Conservation (phyloP, 1,140 invertebrate genomes). For the Atta cephalotes region DNA sequence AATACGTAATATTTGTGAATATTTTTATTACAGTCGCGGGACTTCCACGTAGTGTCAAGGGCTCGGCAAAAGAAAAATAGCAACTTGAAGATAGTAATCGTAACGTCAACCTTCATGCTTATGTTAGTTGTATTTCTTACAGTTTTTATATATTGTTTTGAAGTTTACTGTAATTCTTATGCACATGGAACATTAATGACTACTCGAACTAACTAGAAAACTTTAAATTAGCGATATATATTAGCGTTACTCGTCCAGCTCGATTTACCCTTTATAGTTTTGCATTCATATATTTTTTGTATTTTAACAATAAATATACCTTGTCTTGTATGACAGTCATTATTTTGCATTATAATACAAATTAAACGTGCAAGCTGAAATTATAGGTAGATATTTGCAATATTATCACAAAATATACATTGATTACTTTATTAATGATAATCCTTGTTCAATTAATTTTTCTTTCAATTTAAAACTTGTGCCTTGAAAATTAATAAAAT, state of each 20-base stretch:
- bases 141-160: slow-evolving; percentile 57
- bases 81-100: slow-evolving; percentile 4
- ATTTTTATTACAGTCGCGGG: slow-evolving; percentile 66
- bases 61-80: slow-evolving; percentile 54
- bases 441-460: no score
- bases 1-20: slow-evolving; percentile 16
- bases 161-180: slow-evolving; percentile 11
- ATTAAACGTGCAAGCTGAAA: no score
- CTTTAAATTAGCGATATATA: background rate
- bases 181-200: slow-evolving; percentile 13
- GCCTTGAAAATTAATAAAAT: no score
- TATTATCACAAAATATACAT: no score
- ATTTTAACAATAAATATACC: no score
- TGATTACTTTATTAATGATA: no score
- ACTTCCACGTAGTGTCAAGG: slow-evolving; percentile 64
- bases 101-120: slow-evolving; percentile 31
- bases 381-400: no score
- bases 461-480: no score
- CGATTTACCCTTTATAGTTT: no score
- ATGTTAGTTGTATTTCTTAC: slow-evolving; percentile 43
- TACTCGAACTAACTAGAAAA: background rate
- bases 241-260: background rate
- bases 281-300: no score
- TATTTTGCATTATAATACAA: no score
- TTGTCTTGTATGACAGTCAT: no score